Conservation (phyloP, 2,888 invertebrate genomes). For the Phalangium opilio region DNA sequence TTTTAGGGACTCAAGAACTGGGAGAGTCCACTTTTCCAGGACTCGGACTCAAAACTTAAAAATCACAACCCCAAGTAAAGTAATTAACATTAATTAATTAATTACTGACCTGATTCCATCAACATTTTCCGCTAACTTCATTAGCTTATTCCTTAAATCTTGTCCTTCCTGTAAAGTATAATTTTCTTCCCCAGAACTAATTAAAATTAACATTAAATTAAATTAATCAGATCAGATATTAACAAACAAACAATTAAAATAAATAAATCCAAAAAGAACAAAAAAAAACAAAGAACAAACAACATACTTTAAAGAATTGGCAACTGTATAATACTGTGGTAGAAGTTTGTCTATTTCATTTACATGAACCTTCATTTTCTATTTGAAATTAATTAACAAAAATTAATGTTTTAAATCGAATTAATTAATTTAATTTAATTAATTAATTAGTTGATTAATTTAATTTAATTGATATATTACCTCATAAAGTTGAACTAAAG, state of each 20-base stretch:
- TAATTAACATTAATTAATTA: no score
- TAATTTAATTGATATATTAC: constrained; percentile 21
- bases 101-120: constrained; percentile 44
- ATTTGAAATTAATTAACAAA: constrained; percentile 4
- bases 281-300: no score
- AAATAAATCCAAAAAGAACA: no score
- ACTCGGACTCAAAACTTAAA: no score
- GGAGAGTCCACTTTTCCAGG: no score
- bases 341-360: constrained; percentile 47
- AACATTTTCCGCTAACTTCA: constrained; percentile 71
- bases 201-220: constrained; percentile 18
- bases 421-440: no score
- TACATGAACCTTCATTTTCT: constrained; percentile 55
- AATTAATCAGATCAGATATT: constrained; percentile 2
- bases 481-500: constrained; percentile 64
- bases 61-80: no score
- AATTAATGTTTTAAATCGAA: no score
- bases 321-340: constrained; percentile 44
- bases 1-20: no score
- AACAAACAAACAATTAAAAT: background rate
- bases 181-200: constrained; percentile 70
- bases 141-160: constrained; percentile 61
- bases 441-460: no score
- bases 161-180: constrained; percentile 73
- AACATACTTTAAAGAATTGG: constrained; percentile 35